Base-by-base conservation (phyloP, 2,797 vertebrate genomes). In the Nannoperca australis region DNA sequence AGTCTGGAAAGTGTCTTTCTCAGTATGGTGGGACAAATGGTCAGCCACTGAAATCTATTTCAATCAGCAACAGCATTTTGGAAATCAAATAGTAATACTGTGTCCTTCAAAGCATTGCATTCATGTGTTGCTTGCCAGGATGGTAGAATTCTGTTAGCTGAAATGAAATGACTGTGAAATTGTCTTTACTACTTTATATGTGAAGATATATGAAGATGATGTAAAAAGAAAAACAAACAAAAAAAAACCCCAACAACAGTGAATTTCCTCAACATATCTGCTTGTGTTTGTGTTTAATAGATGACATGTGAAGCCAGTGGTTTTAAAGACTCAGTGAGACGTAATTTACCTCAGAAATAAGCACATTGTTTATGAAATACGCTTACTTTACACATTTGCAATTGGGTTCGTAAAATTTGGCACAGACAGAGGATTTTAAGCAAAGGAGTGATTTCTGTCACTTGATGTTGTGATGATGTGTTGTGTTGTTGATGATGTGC, bases 391-490 rank as follows among this genome's bases (percentile, higher is more conserved):
- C 2, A 62, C 15, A 53, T 58, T 14, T 56, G 36, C 51, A 34
- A 49, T 76, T 69, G 64, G 63, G 20, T 24, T n/a, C 38, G n/a
- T 47, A 17, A 7, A 45, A 38, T 61, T 45, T 38, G 59, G 56
- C 66, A 44, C 59, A 24, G 55, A 20, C 32, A n/a, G 42, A 73
- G 13, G 38, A 74, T 60, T 65, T 76, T 10, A 30, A 67, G 32
- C 47, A 15, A 30, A 56, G 17, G 10, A 40, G 7, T 36, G 64
- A 58, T 68, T 79, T 59, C 44, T 62, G 32, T 47, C 20, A 22
- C 36, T 73, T 72, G 34, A 73, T 76, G 22, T 62, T 54, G n/a
- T n/a, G n/a, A n/a, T n/a, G n/a, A n/a, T n/a, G n/a, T n/a, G n/a
- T n/a, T n/a, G n/a, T n/a, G n/a, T n/a, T n/a, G n/a, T n/a, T n/a